Conservation (phyloP, 2,113 vertebrate species). For the Stercorarius parasiticus region DNA sequence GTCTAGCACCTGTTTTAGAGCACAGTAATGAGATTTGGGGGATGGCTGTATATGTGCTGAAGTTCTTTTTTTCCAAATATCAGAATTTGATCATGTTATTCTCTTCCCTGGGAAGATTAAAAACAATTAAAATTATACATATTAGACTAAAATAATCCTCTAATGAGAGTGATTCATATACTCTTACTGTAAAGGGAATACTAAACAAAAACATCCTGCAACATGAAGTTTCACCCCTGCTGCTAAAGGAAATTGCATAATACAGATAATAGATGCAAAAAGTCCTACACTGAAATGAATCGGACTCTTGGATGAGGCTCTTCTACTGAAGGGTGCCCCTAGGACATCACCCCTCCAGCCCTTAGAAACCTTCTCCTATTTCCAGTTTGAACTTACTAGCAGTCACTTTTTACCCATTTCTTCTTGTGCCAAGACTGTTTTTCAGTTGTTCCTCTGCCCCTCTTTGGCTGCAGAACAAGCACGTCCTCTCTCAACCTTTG, state of each 20-base stretch:
- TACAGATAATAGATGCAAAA: slow-evolving; percentile 3
- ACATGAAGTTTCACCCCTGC: background rate
- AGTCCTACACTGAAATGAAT: background rate
- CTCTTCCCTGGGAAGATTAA: background rate
- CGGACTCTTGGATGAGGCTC: background rate
- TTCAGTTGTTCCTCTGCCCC: background rate
- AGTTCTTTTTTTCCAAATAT: background rate
- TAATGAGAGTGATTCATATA: background rate
- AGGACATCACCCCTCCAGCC: background rate
- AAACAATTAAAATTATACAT: background rate
- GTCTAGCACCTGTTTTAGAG: background rate
- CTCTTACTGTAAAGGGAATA: background rate
- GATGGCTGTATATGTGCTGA: background rate
- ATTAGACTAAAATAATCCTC: background rate
- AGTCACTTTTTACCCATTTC: background rate
- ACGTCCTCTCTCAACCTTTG: rapidly evolving
- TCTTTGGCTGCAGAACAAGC: background rate
- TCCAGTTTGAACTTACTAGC: background rate
- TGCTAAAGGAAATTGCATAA: slow-evolving; percentile 16
- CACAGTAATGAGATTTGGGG: background rate
- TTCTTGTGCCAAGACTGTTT: background rate
- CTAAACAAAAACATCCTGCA: background rate
- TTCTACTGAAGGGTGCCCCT: background rate
- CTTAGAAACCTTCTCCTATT: background rate
- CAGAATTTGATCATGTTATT: background rate